Conservation (phyloP, 2,888 invertebrate species). For the Spialia ferax region DNA sequence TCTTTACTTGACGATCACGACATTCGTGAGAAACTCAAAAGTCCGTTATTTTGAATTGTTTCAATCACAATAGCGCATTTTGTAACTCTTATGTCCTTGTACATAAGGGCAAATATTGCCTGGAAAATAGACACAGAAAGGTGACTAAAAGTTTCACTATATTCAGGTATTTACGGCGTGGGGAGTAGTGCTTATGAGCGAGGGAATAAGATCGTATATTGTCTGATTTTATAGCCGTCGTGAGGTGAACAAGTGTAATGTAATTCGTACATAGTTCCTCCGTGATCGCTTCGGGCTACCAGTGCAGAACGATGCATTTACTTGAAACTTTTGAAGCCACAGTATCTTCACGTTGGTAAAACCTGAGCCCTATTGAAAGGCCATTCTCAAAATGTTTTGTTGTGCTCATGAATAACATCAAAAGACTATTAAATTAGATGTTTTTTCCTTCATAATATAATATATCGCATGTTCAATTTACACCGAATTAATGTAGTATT, state of each 20-base stretch:
- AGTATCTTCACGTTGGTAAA: neutral
- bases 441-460: no score
- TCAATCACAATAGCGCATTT: neutral
- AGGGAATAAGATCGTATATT: conserved; percentile 6
- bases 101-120: conserved; percentile 17
- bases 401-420: no score
- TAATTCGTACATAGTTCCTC: conserved; percentile 20
- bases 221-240: conserved; percentile 2
- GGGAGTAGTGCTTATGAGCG: neutral
- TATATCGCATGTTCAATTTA: no score
- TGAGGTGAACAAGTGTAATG: conserved; percentile 28
- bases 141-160: conserved; percentile 5
- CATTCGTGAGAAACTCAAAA: conserved; percentile 21
- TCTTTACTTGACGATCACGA: conserved; percentile 28
- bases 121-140: neutral
- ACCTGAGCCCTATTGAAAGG: no score
- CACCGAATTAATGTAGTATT: no score
- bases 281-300: conserved; percentile 38
- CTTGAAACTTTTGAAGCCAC: conserved; percentile 19
- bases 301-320: conserved; percentile 13
- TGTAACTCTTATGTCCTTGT: neutral
- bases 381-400: no score
- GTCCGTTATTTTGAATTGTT: conserved; percentile 21
- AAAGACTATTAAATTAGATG: no score
- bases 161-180: neutral